phyloP scores from a whole-genome alignment of 2,113 vertebrate genomes.

The Gasterosteus aculeatus region DNA sequence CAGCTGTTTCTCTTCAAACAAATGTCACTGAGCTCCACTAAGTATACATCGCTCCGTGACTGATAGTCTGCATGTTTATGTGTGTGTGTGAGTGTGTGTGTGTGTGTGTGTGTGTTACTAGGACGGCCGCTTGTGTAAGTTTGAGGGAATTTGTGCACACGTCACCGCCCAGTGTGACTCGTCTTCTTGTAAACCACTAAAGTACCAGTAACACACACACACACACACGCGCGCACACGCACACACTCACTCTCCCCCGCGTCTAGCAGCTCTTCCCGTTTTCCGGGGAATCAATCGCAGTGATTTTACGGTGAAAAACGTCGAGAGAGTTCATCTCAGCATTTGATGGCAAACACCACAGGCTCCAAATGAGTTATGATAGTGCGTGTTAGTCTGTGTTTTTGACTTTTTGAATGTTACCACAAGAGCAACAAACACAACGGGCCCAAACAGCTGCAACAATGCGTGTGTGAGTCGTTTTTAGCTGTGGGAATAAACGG shows the following conservation, averaged over 20 bases:
- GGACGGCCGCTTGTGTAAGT: no score
- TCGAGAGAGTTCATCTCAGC: neutral
- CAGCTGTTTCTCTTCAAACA: constrained; percentile 74
- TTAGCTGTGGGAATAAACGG: neutral
- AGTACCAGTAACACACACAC: neutral
- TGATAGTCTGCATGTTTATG: constrained; percentile 51
- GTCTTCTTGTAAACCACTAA: no score
- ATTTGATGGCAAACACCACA: constrained; percentile 11
- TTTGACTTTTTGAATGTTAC: neutral
- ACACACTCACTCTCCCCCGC: neutral
- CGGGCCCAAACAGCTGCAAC: constrained; percentile 5
- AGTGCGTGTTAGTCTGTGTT: constrained; percentile 5
- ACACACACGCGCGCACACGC: neutral
- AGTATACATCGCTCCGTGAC: constrained; percentile 39
- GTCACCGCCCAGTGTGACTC: no score
- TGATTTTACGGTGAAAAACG: constrained; percentile 2
- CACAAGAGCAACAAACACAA: constrained; percentile 19
- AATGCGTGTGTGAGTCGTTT: constrained; percentile 2
- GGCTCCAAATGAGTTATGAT: neutral
- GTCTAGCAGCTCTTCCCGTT: neutral
- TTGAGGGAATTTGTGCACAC: no score
- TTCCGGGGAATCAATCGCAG: neutral
- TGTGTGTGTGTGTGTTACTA: neutral
- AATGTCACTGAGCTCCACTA: constrained; percentile 39
- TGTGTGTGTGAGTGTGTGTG: constrained; percentile 8